Conservation (phyloP, 2,797 vertebrate species). For the Loris lydekkerianus region DNA sequence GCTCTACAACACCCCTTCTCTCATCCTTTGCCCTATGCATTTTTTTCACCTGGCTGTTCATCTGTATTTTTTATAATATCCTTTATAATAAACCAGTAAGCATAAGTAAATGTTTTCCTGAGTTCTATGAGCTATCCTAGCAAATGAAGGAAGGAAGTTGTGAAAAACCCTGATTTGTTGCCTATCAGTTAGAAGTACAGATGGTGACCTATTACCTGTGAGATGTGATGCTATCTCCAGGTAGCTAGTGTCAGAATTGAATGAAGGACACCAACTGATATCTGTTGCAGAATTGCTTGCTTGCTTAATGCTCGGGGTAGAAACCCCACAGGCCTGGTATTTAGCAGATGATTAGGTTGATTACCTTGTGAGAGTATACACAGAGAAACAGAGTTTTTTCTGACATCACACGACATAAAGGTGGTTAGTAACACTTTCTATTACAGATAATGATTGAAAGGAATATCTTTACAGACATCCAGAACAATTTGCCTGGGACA, state of each 20-base stretch:
- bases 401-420: background rate
- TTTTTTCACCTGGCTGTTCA: background rate
- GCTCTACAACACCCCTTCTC: too few relatives aligned
- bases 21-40: background rate
- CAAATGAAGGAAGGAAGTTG: background rate
- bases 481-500: background rate
- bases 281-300: background rate
- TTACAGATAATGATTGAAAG: background rate
- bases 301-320: background rate
- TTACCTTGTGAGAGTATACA: background rate
- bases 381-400: background rate
- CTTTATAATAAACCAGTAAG: background rate
- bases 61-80: background rate
- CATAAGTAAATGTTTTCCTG: background rate
- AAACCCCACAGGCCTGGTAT: background rate
- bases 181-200: background rate
- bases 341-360: background rate
- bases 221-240: background rate
- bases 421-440: background rate
- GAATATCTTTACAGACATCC: conserved; percentile 20
- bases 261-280: background rate
- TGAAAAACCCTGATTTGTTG: background rate
- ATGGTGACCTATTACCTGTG: background rate
- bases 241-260: background rate
- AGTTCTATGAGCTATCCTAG: background rate